Evolutionary conservation across 2,113 vertebrate genomes (phyloP), one percentile per base, ranked within the genome.

Genomic region (Sigmodon hispidus): DNA sequence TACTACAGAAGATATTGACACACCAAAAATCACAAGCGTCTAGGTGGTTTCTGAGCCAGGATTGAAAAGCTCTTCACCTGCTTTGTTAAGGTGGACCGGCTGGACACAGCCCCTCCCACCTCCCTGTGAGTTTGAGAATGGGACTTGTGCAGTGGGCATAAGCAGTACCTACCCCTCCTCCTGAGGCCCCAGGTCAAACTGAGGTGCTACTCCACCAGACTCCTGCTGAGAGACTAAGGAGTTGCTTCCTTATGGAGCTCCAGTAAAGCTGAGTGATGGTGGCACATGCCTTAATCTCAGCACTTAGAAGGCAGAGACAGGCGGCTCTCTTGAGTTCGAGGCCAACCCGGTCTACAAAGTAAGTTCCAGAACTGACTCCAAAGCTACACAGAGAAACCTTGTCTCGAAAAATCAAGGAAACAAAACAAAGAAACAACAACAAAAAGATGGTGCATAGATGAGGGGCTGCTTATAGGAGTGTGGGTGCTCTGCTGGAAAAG

Each of bases 21-120:
- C 2, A 26, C 61, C 65, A 52, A 65, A 65, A 57, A 55, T 55
- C 59, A 48, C 31, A 31, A 29, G n/a, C 50, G 48, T 50, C 57
- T 63, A 61, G n/a, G 17, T 69, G 65, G 34, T 24, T 70, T 69
- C 50, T 67, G 24, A 48, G n/a, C 1, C 7, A 15, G 59, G 52
- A 76, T 55, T 76, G 48, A 10, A 85, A 72, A 31, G 45, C 26
- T 52, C 52, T 48, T 11, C 48, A 7, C 45, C 40, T 72, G 52
- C 72, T 90, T 94, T 90, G 43, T 15, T 67, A 59, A 94, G 80
- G 76, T 4, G 6, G 10, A 57, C 45, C 69, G 86, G 36, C 48
- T 67, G 31, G 40, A 22, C 29, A 7, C 6, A 34, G 83, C 36
- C 43, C 17, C 5, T 22, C 61, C 8, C 5, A 34, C 61, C 61